Evolutionary conservation across 1,140 invertebrate genomes (phyloP).

Genomic region (Myzus persicae): DNA sequence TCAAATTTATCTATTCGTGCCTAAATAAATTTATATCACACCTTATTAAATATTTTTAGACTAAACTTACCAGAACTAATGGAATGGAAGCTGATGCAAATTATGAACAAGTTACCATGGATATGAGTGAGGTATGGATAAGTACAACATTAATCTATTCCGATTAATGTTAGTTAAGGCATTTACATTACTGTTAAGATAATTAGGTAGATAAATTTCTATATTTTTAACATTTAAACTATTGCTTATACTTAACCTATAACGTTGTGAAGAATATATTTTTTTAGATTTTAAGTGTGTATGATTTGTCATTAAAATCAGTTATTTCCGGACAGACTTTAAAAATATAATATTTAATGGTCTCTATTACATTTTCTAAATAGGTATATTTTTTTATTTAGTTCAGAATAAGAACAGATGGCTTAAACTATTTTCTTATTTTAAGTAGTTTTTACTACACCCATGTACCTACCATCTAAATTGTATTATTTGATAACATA

Average conservation of each 20-base stretch:
- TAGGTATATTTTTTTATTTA: neutral
- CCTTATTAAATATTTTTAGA: constrained; percentile 34
- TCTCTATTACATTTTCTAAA: neutral
- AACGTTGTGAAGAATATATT: neutral
- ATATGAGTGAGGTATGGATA: constrained; percentile 61
- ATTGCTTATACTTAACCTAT: neutral
- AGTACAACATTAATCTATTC: constrained; percentile 23
- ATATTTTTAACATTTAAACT: constrained; percentile 12
- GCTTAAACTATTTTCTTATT: neutral
- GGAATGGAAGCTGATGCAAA: constrained; percentile 59
- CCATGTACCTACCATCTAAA: neutral
- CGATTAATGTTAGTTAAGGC: constrained; percentile 25
- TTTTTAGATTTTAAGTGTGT: neutral
- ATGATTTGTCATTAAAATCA: constrained; percentile 16
- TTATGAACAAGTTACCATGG: constrained; percentile 60
- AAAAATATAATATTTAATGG: neutral
- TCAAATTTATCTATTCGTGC: neutral
- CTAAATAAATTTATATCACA: neutral
- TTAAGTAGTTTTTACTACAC: neutral
- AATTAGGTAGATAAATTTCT: neutral
- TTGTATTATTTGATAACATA: neutral
- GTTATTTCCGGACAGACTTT: neutral
- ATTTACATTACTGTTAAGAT: neutral
- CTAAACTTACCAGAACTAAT: constrained; percentile 42
- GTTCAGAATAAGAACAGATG: neutral